Conservation (phyloP, 2,888 invertebrate species). For the Drepanosiphum platanoidis region DNA sequence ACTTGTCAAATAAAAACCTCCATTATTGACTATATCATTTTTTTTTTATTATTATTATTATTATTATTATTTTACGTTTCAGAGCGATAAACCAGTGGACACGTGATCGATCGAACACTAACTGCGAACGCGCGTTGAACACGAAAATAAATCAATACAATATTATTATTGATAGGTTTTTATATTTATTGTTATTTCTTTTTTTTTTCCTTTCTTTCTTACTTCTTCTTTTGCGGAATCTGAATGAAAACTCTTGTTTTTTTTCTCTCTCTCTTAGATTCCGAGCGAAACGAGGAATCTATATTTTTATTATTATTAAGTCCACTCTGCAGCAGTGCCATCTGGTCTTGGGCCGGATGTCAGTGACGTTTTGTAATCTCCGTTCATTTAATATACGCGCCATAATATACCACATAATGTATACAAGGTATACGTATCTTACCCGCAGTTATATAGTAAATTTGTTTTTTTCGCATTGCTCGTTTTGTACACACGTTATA, state of each 20-base stretch:
- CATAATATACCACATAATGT: not conserved
- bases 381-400: not conserved
- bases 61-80: too few relatives aligned
- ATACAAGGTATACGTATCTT: too few relatives aligned
- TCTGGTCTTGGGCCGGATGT: not conserved
- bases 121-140: not conserved
- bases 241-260: not conserved
- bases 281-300: not conserved
- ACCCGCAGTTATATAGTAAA: too few relatives aligned
- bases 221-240: not conserved
- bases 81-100: not conserved
- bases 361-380: not conserved
- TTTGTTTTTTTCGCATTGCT: not conserved
- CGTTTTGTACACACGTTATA: too few relatives aligned
- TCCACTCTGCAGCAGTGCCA: not conserved
- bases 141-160: not conserved
- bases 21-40: not conserved
- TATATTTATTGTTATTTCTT: not conserved
- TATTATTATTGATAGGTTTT: not conserved
- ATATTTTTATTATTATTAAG: not conserved
- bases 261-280: too few relatives aligned
- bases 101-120: not conserved
- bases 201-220: not conserved
- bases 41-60: too few relatives aligned
- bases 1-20: not conserved